phyloP scores from a whole-genome alignment of 2,113 vertebrate species.

The Indicator maculatus region DNA sequence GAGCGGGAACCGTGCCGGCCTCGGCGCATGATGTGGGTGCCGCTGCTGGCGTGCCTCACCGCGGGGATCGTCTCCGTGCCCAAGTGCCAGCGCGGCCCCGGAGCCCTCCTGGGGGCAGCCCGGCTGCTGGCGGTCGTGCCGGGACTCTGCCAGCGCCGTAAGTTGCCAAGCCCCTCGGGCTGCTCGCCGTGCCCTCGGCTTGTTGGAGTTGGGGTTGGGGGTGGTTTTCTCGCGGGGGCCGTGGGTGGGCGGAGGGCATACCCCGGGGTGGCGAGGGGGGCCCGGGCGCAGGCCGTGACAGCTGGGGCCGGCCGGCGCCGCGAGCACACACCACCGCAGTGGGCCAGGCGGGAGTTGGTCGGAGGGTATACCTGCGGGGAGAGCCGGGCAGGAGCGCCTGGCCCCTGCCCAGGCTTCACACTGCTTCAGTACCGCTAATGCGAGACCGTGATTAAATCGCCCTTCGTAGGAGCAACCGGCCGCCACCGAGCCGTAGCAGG shows the following conservation, averaged over 20 bases:
- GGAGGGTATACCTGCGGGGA: neutral
- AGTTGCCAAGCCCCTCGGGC: constrained; percentile 41
- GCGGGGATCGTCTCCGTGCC: constrained; percentile 67
- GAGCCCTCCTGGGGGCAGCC: constrained; percentile 60
- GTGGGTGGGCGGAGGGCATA: neutral
- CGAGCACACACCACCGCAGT: neutral
- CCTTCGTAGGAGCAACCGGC: rapidly evolving
- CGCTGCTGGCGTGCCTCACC: constrained; percentile 63
- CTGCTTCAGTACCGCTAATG: neutral
- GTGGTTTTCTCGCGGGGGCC: neutral
- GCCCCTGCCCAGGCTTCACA: neutral
- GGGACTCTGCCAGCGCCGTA: constrained; percentile 74
- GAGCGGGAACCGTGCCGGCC: neutral
- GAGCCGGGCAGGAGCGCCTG: neutral
- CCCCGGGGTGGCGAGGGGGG: neutral
- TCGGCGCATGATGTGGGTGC: constrained; percentile 71
- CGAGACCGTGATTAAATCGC: neutral
- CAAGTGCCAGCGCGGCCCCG: constrained; percentile 70
- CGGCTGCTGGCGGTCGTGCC: constrained; percentile 70
- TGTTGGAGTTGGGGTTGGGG: neutral
- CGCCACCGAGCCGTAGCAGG: neutral
- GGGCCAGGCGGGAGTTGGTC: neutral
- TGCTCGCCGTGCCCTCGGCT: neutral
- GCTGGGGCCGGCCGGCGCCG: neutral
- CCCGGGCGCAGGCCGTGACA: neutral